Conservation (phyloP, 35 echinoderm and acorn worm genomes). For the Apostichopus californicus region DNA sequence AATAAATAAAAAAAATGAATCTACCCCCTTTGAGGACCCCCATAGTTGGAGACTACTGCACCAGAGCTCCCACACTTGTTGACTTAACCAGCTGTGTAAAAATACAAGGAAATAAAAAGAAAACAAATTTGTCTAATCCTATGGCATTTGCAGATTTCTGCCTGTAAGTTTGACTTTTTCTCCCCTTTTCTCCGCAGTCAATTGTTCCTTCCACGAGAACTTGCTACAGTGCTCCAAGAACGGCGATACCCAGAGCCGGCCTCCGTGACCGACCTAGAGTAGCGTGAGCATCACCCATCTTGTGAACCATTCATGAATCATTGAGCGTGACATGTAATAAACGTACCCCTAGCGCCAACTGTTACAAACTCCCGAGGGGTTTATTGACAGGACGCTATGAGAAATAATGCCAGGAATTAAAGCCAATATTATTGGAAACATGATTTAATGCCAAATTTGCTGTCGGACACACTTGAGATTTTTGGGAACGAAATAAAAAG, state of each 20-base stretch:
- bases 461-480: conserved; percentile 51
- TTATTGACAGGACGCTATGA: conserved; percentile 37
- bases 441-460: conserved; percentile 58
- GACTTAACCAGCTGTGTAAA: not conserved
- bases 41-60: not conserved
- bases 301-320: conserved; percentile 52
- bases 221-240: not conserved
- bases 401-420: conserved; percentile 42
- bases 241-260: not conserved
- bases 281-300: conserved; percentile 26
- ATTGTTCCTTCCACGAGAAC: conserved; percentile 5
- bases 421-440: conserved; percentile 48
- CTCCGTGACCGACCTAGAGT: not conserved
- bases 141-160: conserved; percentile 38
- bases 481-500: not conserved
- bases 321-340: conserved; percentile 35
- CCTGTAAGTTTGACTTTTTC: not conserved
- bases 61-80: not conserved
- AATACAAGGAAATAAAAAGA: not conserved
- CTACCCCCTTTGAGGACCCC: not conserved
- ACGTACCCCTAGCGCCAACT: conserved; percentile 42
- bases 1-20: not conserved
- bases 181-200: not conserved
- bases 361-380: conserved; percentile 15
- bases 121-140: not conserved